Evolutionary conservation across 1,140 invertebrate genomes (phyloP).

Genomic region (Eubasilissa regina): DNA sequence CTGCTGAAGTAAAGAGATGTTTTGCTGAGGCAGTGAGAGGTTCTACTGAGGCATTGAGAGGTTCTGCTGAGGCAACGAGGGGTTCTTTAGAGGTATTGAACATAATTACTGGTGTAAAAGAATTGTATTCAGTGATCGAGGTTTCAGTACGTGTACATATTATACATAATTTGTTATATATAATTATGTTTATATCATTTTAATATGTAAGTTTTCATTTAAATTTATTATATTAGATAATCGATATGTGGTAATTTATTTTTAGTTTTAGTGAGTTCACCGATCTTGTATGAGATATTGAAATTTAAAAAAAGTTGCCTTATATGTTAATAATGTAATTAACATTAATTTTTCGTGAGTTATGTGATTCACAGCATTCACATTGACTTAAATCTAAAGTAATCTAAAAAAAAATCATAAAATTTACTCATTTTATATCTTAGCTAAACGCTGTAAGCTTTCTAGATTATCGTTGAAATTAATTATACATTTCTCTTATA

Average conservation of each 20-base stretch:
- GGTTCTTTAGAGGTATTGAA: too few species aligned
- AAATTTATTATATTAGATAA: conserved; percentile 17
- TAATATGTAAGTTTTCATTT: not conserved
- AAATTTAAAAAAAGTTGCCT: conserved; percentile 24
- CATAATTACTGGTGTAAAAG: too few species aligned
- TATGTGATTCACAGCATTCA: not conserved
- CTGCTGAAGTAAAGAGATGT: too few species aligned
- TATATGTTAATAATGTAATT: conserved; percentile 26
- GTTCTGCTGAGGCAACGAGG: too few species aligned
- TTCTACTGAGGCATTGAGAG: too few species aligned
- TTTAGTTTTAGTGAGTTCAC: conserved; percentile 24
- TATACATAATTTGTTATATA: too few species aligned
- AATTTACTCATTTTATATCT: not conserved
- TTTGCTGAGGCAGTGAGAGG: too few species aligned
- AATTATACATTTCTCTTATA: not conserved
- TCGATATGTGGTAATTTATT: conserved; percentile 25
- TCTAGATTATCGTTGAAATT: conserved; percentile 3
- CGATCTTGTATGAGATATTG: conserved; percentile 21
- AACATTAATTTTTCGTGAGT: not conserved
- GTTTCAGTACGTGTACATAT: too few species aligned
- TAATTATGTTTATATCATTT: too few species aligned
- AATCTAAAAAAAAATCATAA: too few species aligned
- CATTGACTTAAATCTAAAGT: not conserved
- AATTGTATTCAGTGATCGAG: too few species aligned
- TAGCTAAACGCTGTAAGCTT: not conserved